phyloP scores from a whole-genome alignment of 2,797 vertebrate genomes.

The Sebastes hubbsi region DNA sequence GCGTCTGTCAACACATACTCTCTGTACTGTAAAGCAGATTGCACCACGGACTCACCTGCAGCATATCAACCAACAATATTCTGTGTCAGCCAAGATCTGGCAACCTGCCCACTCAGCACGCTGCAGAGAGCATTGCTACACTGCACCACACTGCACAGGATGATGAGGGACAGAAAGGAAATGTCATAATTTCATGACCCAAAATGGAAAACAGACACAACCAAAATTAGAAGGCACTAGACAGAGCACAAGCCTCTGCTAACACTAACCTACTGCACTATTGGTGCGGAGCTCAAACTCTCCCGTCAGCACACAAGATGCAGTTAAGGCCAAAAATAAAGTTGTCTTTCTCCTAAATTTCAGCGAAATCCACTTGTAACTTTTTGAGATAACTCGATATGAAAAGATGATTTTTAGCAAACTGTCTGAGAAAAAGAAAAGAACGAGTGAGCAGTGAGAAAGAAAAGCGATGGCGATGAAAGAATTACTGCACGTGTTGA shows the following conservation, averaged over 20 bases:
- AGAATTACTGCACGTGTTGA: not conserved
- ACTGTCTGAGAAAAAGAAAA: too few species aligned
- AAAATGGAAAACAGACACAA: not conserved
- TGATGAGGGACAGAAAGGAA: not conserved
- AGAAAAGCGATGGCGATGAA: not conserved
- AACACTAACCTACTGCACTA: not conserved
- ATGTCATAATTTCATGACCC: not conserved
- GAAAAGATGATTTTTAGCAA: not conserved
- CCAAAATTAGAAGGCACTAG: not conserved
- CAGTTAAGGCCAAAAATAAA: not conserved
- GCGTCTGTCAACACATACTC: not conserved
- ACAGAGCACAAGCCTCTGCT: not conserved
- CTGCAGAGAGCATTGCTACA: not conserved
- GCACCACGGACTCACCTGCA: not conserved
- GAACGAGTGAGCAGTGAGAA: not conserved
- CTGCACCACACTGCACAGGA: not conserved
- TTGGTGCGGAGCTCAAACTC: not conserved
- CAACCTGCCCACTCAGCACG: not conserved
- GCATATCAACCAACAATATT: not conserved
- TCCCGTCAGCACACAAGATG: not conserved
- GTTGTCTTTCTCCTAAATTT: not conserved
- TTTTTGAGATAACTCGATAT: not conserved
- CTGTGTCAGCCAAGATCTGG: not conserved
- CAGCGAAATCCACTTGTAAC: not conserved
- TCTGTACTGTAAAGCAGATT: not conserved